phyloP scores from a whole-genome alignment of 1,140 invertebrate genomes.

The Leptinotarsa defecta region DNA sequence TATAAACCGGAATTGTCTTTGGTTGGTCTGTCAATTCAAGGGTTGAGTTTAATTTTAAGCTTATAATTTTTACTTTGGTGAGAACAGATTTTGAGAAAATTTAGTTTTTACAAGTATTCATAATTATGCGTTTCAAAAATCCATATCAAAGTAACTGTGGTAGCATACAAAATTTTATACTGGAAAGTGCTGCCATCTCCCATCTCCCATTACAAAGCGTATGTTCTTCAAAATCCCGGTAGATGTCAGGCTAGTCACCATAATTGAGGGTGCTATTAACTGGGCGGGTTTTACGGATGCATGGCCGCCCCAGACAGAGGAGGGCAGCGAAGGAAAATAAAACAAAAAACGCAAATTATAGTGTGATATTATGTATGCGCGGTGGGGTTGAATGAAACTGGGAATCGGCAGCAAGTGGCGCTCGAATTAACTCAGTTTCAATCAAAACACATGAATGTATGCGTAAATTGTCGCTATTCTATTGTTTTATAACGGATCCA shows the following conservation, averaged over 20 bases:
- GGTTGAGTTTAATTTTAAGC: no score
- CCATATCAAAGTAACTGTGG: no score
- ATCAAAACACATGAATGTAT: constrained; percentile 57
- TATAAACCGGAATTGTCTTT: no score
- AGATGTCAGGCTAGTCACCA: constrained; percentile 45
- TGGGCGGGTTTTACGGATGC: constrained; percentile 58
- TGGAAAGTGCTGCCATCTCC: constrained; percentile 31
- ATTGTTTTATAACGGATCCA: constrained; percentile 17
- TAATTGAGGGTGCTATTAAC: constrained; percentile 58
- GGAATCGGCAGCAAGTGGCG: constrained; percentile 53
- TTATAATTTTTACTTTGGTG: no score
- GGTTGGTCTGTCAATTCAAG: no score
- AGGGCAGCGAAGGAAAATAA: constrained; percentile 55
- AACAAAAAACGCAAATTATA: constrained; percentile 57
- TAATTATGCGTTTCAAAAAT: no score
- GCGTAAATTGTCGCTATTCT: constrained; percentile 13
- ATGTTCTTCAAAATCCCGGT: neutral
- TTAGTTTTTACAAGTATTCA: no score
- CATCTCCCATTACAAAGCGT: neutral
- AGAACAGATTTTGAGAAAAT: no score
- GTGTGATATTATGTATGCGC: constrained; percentile 56
- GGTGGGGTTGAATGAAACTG: constrained; percentile 53
- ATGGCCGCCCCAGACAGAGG: constrained; percentile 57
- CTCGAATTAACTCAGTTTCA: constrained; percentile 57
- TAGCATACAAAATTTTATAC: neutral